phyloP scores from a whole-genome alignment of 2,888 invertebrate species.

The Carpatolechia fugitivella region DNA sequence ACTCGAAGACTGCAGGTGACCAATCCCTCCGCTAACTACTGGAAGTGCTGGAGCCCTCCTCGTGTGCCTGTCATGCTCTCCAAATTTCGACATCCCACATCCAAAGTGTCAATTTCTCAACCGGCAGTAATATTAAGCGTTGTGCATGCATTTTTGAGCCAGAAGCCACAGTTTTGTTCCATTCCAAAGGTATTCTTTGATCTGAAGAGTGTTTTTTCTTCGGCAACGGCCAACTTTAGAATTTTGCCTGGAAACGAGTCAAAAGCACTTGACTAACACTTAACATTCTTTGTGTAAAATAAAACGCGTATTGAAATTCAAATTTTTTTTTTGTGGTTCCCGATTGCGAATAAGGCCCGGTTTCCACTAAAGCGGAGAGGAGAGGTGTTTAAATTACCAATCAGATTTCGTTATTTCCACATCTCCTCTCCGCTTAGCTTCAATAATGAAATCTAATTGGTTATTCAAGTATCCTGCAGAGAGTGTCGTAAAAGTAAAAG shows the following conservation, averaged over 20 bases:
- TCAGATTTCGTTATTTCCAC: no score
- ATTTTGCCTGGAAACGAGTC: constrained; percentile 4
- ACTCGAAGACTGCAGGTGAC: no score
- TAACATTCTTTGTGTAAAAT: neutral
- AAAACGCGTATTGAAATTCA: neutral
- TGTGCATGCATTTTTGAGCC: constrained; percentile 1
- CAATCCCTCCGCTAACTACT: constrained; percentile 9
- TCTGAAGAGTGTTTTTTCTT: neutral
- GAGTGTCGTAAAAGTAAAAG: no score
- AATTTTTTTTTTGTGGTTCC: no score
- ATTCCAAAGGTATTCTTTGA: neutral
- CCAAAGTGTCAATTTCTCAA: neutral
- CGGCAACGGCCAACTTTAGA: neutral
- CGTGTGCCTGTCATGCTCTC: neutral
- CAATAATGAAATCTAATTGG: no score
- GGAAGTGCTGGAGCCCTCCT: neutral
- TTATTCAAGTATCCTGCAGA: no score
- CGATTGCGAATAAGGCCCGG: no score
- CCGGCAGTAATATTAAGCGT: neutral
- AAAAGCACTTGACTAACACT: neutral
- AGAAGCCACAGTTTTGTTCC: neutral
- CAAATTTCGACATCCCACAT: constrained; percentile 4
- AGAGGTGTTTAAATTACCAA: no score
- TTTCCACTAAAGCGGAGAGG: no score
- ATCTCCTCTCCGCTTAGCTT: no score